Evolutionary conservation across 2,113 vertebrate species (phyloP), one percentile per base, ranked within the genome.

Genomic region (Madoqua kirkii): DNA sequence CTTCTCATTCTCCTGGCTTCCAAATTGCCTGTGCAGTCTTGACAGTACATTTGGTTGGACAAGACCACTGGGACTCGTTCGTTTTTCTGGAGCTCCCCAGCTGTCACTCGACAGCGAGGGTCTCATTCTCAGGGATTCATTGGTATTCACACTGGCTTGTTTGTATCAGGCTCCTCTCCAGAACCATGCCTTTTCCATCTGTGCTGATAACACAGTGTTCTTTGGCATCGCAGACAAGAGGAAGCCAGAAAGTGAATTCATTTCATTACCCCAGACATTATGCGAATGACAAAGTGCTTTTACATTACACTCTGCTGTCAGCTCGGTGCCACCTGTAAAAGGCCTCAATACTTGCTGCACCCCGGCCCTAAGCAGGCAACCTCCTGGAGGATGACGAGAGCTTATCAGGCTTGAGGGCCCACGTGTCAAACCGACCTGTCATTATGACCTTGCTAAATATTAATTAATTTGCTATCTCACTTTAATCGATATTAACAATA

Each of bases 191-290:
- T 97, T 98, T 98, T 98, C 99, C 99, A 99, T 99, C 99, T 99
- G 99, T 99, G 98, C 98, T 98, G 98, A 99, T 99, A 99, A 99
- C 99, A 98, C 98, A 98, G 98, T 99, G 98, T 99, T 99, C 99
- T 98, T 99, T 99, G 98, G 99, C 99, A 98, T 97, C 67, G 86
- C 98, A 98, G 98, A 98, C 98, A 97, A 95, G 98, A 99, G 98
- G 98, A 99, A 99, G 98, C 98, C 98, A 98, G 98, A 98, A 98
- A 99, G 98, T 98, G 98, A 99, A 99, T 99, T 98, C 98, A 98
- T 99, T 99, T 99, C 98, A 98, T 99, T 99, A 98, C 98, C 98
- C 98, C 97, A 99, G 99, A 99, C 98, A 96, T 98, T 98, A 98
- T 98, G 98, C 98, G 99, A 98, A 99, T 99, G 99, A 99, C 99